Conservation (phyloP, 1,140 invertebrate genomes). For the Drosophila pseudoobscura region DNA sequence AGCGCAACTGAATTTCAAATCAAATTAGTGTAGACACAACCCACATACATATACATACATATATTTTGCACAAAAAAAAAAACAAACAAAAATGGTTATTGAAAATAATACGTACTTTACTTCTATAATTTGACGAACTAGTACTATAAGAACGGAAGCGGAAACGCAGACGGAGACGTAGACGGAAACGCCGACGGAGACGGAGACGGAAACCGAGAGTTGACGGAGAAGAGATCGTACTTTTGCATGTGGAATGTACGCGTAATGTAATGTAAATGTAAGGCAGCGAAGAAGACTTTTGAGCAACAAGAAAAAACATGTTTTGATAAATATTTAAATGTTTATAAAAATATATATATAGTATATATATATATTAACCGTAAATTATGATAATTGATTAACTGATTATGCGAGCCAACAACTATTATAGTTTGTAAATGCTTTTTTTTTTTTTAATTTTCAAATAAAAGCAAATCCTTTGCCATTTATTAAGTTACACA, state of each 20-base stretch:
- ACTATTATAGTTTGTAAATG: constrained; percentile 81
- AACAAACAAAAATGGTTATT: constrained; percentile 60
- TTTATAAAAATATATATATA: constrained; percentile 67
- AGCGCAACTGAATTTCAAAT: constrained; percentile 81
- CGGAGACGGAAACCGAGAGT: constrained; percentile 2
- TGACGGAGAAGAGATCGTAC: constrained; percentile 43
- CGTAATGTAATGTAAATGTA: constrained; percentile 71
- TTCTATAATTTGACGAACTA: constrained; percentile 42
- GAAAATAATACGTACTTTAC: constrained; percentile 46
- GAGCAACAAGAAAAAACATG: constrained; percentile 81
- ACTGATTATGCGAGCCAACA: constrained; percentile 77
- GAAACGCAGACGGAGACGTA: background rate
- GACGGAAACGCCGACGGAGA: too few relatives aligned
- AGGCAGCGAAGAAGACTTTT: constrained; percentile 79
- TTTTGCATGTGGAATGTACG: constrained; percentile 52
- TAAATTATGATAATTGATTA: constrained; percentile 69
- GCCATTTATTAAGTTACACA: constrained; percentile 75
- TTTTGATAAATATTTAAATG: constrained; percentile 81
- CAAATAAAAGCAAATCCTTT: constrained; percentile 76
- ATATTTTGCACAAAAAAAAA: constrained; percentile 70
- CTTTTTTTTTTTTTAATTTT: constrained; percentile 76
- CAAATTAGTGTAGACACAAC: constrained; percentile 71
- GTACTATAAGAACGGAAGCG: background rate
- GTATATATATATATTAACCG: constrained; percentile 36
- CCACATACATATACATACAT: constrained; percentile 44